phyloP scores from a whole-genome alignment of 2,113 vertebrate genomes.

The Ptilonorhynchus violaceus region DNA sequence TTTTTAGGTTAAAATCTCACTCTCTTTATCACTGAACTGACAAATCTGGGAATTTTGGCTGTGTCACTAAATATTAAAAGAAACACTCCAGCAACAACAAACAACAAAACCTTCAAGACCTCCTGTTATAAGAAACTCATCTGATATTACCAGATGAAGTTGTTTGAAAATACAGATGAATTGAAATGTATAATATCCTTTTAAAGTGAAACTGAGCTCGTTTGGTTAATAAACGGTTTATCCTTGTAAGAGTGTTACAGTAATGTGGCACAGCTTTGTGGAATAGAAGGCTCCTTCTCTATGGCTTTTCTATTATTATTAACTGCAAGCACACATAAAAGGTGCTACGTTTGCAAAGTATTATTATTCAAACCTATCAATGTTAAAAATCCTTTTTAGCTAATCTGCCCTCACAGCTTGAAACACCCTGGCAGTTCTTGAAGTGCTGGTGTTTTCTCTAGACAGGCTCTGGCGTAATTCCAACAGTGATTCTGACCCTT shows the following conservation, averaged over 20 bases:
- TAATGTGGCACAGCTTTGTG: neutral
- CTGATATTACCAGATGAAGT: neutral
- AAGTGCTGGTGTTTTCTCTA: neutral
- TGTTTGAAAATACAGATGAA: neutral
- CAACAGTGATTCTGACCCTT: neutral
- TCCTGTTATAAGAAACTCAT: neutral
- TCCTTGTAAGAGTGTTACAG: neutral
- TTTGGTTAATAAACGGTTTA: neutral
- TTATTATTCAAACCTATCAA: conserved; percentile 26
- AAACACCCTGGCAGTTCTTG: conserved; percentile 1
- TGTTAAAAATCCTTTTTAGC: conserved; percentile 16
- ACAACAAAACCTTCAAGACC: neutral
- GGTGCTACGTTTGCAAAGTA: neutral
- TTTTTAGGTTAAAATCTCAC: neutral
- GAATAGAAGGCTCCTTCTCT: conserved; percentile 1
- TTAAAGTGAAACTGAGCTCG: neutral
- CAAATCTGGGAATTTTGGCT: neutral
- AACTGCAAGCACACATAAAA: conserved; percentile 7
- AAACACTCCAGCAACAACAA: neutral
- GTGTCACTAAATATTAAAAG: neutral
- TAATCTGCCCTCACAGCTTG: conserved; percentile 27
- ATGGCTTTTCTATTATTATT: neutral
- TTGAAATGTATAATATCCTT: neutral
- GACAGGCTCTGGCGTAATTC: conserved; percentile 12
- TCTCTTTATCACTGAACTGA: neutral